A percentile compares a stretch with the other conserved stretches of the same genome.
Evolutionary conservation across 2,797 vertebrate species (phyloP).

Genomic region (Mormyrus hasselquistii): DNA sequence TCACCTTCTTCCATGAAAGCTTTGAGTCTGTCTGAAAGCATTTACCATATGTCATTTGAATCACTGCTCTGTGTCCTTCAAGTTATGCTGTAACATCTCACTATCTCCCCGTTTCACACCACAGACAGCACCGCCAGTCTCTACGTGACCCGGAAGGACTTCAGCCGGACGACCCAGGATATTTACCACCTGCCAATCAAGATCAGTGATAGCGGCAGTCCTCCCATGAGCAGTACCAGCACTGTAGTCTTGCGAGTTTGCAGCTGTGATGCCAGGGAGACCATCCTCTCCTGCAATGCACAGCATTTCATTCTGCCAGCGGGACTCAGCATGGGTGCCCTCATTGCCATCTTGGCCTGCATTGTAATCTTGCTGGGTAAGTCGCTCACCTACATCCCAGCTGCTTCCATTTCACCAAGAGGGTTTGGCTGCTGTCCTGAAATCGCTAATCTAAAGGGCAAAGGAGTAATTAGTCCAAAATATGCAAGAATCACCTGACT

Average conservation of each 20-base stretch:
- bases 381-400: constrained; percentile 3
- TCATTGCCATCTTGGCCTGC: constrained; percentile 92
- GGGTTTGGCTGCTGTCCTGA: background rate
- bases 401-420: background rate
- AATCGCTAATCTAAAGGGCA: background rate
- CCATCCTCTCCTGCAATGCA: constrained; percentile 80
- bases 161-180: constrained; percentile 77
- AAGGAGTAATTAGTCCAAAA: background rate
- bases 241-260: constrained; percentile 87
- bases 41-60: background rate
- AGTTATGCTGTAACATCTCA: background rate
- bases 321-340: constrained; percentile 86
- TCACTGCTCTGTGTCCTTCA: background rate
- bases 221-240: constrained; percentile 84
- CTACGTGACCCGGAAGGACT: constrained; percentile 75
- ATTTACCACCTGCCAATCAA: constrained; percentile 52
- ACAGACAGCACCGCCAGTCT: constrained; percentile 86
- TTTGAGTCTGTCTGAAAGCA: background rate
- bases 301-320: constrained; percentile 81
- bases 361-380: constrained; percentile 91
- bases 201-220: constrained; percentile 83
- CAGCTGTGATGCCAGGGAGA: constrained; percentile 76
- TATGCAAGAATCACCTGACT: background rate
- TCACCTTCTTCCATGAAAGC: background rate
- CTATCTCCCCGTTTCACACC: background rate